Conservation (phyloP, 2,113 vertebrate species). For the Catharus bicknelli region DNA sequence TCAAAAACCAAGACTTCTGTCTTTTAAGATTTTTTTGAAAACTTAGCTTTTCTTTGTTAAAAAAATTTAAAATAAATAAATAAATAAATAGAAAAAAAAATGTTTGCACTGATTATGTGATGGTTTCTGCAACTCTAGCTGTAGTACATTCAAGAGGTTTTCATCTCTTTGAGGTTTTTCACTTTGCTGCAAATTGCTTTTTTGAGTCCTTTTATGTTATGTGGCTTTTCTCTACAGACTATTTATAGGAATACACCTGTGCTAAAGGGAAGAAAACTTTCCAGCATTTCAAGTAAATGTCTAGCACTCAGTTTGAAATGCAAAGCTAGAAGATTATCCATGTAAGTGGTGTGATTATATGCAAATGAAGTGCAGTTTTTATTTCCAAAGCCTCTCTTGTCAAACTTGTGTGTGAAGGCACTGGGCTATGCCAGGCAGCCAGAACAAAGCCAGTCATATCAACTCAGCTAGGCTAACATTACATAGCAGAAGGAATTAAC, state of each 20-base stretch:
- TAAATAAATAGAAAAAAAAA: background rate
- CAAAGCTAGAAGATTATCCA: background rate
- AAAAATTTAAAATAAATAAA: background rate
- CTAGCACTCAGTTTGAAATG: background rate
- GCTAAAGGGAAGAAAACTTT: background rate
- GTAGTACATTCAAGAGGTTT: background rate
- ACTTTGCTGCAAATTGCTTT: background rate
- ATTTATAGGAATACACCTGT: conserved; percentile 15
- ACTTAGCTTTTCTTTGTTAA: background rate
- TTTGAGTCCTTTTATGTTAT: background rate
- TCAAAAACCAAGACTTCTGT: background rate
- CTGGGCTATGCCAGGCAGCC: background rate
- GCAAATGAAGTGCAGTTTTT: background rate
- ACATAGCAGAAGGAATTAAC: background rate
- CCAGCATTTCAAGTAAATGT: background rate
- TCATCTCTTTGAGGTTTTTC: background rate
- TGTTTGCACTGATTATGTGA: background rate
- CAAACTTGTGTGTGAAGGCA: background rate
- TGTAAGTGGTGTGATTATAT: background rate
- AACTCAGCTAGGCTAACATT: background rate
- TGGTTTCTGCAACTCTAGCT: background rate
- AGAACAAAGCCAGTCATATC: background rate
- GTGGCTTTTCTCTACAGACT: background rate
- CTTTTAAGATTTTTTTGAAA: background rate
- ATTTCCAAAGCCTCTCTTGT: background rate